Conservation (phyloP, 1,140 invertebrate species). For the Diploscapter pachys region DNA sequence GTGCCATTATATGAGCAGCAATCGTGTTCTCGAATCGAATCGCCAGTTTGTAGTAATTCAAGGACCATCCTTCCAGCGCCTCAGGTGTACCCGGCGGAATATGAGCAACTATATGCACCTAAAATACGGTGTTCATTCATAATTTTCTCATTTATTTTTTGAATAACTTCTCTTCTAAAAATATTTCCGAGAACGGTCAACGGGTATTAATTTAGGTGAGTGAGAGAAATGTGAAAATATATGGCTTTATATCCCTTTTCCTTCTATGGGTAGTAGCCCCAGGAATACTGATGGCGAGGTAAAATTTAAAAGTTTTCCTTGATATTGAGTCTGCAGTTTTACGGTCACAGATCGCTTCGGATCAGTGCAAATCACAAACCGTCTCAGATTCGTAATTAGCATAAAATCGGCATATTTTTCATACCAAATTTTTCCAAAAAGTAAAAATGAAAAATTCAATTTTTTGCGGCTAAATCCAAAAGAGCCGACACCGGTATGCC, state of each 20-base stretch:
- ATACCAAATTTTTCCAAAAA: too few relatives aligned
- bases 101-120: constrained; percentile 61
- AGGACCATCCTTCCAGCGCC: constrained; percentile 39
- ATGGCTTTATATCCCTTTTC: neutral
- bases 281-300: neutral
- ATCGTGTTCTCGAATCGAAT: constrained; percentile 67
- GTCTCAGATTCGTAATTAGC: too few relatives aligned
- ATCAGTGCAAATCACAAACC: too few relatives aligned
- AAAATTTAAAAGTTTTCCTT: neutral
- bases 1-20: constrained; percentile 65
- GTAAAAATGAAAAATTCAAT: too few relatives aligned
- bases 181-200: constrained; percentile 20
- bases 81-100: constrained; percentile 45
- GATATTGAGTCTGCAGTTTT: too few relatives aligned
- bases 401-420: too few relatives aligned
- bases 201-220: constrained; percentile 2
- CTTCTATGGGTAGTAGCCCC: neutral
- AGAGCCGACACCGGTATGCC: too few relatives aligned
- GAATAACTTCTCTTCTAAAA: constrained; percentile 14
- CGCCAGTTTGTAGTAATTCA: constrained; percentile 46
- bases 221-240: constrained; percentile 9
- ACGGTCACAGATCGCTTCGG: too few relatives aligned
- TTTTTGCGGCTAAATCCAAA: too few relatives aligned
- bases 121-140: neutral
- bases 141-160: neutral